These are phyloP conservation scores for Oryzias curvinotus DNA, from an alignment of 2,113 vertebrate species.

Conservation along the genomic window DNA sequence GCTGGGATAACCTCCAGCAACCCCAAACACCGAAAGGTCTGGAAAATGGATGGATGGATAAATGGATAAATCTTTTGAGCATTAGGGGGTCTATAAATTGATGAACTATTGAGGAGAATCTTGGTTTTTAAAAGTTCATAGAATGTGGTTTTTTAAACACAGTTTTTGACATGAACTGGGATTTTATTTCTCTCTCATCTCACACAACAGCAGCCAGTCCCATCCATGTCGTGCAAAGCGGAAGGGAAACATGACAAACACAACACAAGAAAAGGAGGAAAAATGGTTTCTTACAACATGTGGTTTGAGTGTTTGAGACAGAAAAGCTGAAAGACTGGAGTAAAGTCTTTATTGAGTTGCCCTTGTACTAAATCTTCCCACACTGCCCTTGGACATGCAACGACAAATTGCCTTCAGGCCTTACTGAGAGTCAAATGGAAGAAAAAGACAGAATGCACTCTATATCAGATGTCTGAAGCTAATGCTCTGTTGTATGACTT, in stretches of 20 bases:
- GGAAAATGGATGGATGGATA: no score
- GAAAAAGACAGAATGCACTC: constrained; percentile 6
- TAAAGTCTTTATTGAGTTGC: constrained; percentile 20
- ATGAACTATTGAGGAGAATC: constrained; percentile 14
- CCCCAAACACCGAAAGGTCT: no score
- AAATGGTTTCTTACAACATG: constrained; percentile 11
- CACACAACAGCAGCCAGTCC: constrained; percentile 41
- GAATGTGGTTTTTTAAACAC: constrained; percentile 38
- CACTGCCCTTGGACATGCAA: constrained; percentile 11
- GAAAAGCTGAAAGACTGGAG: constrained; percentile 11
- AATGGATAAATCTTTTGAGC: no score
- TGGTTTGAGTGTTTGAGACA: constrained; percentile 3
- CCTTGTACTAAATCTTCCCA: constrained; percentile 11
- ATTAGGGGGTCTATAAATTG: no score
- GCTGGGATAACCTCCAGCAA: no score
- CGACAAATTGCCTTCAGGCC: constrained; percentile 20
- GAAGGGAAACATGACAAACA: constrained; percentile 25
- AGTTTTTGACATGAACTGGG: constrained; percentile 39
- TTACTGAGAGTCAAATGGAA: constrained; percentile 12
- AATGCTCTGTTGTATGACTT: constrained; percentile 9
- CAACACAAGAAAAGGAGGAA: constrained; percentile 6
- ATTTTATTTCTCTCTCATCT: constrained; percentile 45
- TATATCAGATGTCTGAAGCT: not conserved
- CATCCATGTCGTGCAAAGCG: constrained; percentile 44
- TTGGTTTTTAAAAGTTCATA: constrained; percentile 22